Conservation (phyloP, 2,113 vertebrate genomes). For the Pygathrix nemaeus region DNA sequence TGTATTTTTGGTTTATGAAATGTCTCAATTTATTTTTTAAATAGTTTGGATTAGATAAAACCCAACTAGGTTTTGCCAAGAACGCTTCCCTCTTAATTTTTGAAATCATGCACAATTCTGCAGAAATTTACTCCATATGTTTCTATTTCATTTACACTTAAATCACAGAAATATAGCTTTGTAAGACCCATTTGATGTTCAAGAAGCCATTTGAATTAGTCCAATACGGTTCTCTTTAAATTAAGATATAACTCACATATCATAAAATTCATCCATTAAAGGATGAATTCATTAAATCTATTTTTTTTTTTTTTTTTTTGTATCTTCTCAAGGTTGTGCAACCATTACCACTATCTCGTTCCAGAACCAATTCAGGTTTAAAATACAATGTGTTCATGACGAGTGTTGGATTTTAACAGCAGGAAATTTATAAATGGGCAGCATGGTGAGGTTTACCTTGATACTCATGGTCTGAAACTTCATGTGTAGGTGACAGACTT, state of each 20-base stretch:
- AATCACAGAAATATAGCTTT: conserved; percentile 64
- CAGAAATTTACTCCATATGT: conserved; percentile 79
- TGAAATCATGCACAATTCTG: conserved; percentile 76
- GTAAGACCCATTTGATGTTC: conserved; percentile 58
- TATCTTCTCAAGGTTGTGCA: background rate
- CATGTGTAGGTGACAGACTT: background rate
- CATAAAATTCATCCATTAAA: conserved; percentile 12
- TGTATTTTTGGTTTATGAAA: conserved; percentile 75
- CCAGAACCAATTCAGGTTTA: background rate
- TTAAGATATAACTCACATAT: background rate
- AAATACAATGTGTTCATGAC: background rate
- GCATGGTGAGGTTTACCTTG: background rate
- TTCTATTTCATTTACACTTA: conserved; percentile 76
- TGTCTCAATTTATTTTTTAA: conserved; percentile 78
- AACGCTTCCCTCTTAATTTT: conserved; percentile 74
- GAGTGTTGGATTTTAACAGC: background rate
- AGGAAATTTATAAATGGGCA: background rate
- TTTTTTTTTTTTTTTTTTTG: background rate
- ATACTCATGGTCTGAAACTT: background rate
- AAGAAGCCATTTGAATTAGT: conserved; percentile 57
- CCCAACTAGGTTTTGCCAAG: conserved; percentile 71
- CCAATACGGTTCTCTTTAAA: background rate
- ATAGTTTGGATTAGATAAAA: conserved; percentile 77
- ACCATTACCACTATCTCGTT: background rate
- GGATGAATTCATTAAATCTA: background rate